Evolutionary conservation across 2,888 invertebrate species (phyloP), one percentile per base, ranked within the genome.

Genomic region (Eupeodes latifasciatus): DNA sequence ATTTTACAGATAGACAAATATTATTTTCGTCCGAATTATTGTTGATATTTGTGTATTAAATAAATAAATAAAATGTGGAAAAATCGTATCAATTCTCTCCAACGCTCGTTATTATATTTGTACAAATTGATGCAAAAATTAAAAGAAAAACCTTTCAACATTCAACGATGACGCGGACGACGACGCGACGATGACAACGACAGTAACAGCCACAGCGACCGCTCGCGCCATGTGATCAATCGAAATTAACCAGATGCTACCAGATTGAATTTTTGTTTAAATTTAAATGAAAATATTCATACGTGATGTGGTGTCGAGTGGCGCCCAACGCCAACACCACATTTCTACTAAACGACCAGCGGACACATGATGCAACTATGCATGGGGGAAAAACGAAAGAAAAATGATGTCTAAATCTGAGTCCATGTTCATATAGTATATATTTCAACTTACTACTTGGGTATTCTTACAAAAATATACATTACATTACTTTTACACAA

Each of bases 1-100:
- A 77, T 71, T 69, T 53, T 77, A 55, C 64, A 64, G 53, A 82
- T 82, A 55, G 71, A 49, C 19, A 81, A 74, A 81, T 74, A 81
- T 74, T 57, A 34, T 40, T 72, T 81, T 51, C 44, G 55, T 62
- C 16, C 7, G 51, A 40, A 71, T 55, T 72, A 72, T 47, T 80
- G 44, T 80, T 40, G 69, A 71, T 79, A 53, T 69, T 79, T 79
- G 51, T 71, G n/a, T n/a, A 49, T 49, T 57, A 66, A 77, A 62
- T 79, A 71, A 61, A 71, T 71, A 40, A 53, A 62, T 49, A 49
- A 59, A 47, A 12, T 3, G 14, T 1, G 9, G 2, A 55, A 77
- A 69, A 16, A 40, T 69, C 49, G 14, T 49, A 67, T 53, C 36
- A 36, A 53, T 53, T 69, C n/a, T 12, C 19, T 19, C 14, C 1